A percentile compares a stretch with the other conserved stretches of the same genome.
These are phyloP conservation scores for Rhagium mordax DNA, from an alignment of 2,888 invertebrate genomes.

Conservation along the genomic window DNA sequence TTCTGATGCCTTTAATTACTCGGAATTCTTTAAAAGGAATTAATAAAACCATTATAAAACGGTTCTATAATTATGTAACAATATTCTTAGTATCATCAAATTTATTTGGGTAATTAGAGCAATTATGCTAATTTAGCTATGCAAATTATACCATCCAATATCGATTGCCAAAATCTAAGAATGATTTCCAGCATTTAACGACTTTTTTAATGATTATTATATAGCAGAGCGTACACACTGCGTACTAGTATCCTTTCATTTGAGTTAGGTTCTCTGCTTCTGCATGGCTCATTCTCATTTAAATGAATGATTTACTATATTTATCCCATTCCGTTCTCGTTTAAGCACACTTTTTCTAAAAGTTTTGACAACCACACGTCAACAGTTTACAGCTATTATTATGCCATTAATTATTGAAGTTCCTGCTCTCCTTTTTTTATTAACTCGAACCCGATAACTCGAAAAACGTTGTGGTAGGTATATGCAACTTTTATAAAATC, in stretches of 20 bases:
- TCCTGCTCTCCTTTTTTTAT: background rate
- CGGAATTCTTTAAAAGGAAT: no score
- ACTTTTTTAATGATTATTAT: no score
- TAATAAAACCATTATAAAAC: no score
- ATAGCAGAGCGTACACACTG: background rate
- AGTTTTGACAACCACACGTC: conserved; percentile 9
- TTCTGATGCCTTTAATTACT: no score
- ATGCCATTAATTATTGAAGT: background rate
- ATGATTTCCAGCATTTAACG: background rate
- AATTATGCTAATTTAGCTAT: no score
- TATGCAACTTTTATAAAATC: background rate
- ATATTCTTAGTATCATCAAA: no score
- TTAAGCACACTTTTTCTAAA: conserved; percentile 4
- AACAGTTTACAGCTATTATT: background rate
- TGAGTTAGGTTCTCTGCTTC: background rate
- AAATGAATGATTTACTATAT: conserved; percentile 17
- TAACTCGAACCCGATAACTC: no score
- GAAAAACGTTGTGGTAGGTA: background rate
- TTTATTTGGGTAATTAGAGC: no score
- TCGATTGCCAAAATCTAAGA: background rate
- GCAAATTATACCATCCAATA: no score
- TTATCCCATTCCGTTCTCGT: background rate
- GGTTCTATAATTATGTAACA: no score
- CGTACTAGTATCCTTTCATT: background rate
- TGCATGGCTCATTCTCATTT: background rate